phyloP scores from a whole-genome alignment of 2,888 invertebrate genomes.

The Electrophaes corylata region DNA sequence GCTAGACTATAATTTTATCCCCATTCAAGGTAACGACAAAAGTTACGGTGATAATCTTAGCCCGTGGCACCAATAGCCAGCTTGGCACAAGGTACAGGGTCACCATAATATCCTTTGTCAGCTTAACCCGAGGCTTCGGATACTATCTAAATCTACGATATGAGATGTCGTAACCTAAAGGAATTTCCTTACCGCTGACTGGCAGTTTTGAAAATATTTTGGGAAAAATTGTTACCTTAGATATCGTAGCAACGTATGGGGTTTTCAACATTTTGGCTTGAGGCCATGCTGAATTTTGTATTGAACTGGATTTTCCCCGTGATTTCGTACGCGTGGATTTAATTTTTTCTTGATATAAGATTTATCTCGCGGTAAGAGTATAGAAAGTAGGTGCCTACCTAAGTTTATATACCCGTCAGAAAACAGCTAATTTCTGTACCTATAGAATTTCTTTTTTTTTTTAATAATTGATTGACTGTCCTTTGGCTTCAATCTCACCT shows the following conservation, averaged over 20 bases:
- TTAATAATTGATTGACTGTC: too few species aligned
- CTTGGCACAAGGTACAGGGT: slow-evolving; percentile 8
- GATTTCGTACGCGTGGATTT: background rate
- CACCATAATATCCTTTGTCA: slow-evolving; percentile 34
- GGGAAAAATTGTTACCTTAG: slow-evolving; percentile 16
- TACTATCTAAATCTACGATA: slow-evolving; percentile 34
- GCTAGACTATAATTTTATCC: too few species aligned
- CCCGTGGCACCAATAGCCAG: slow-evolving; percentile 6
- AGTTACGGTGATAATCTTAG: background rate
- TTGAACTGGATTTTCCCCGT: background rate
- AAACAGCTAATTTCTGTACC: too few species aligned
- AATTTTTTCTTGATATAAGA: background rate
- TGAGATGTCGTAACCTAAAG: slow-evolving; percentile 29
- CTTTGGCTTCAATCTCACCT: too few species aligned
- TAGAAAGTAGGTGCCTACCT: too few species aligned
- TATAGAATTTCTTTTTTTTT: too few species aligned
- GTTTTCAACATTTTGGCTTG: slow-evolving; percentile 13
- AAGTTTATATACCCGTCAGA: too few species aligned
- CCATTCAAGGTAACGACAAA: too few species aligned
- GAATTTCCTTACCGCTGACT: slow-evolving; percentile 30
- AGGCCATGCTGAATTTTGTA: slow-evolving; percentile 11
- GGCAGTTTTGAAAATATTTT: slow-evolving; percentile 24
- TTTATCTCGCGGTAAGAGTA: too few species aligned
- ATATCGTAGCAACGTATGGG: slow-evolving; percentile 7
- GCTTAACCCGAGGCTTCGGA: slow-evolving; percentile 29